These are phyloP conservation scores for Papilio glaucus DNA, from an alignment of 1,140 invertebrate species.

Conservation along the genomic window DNA sequence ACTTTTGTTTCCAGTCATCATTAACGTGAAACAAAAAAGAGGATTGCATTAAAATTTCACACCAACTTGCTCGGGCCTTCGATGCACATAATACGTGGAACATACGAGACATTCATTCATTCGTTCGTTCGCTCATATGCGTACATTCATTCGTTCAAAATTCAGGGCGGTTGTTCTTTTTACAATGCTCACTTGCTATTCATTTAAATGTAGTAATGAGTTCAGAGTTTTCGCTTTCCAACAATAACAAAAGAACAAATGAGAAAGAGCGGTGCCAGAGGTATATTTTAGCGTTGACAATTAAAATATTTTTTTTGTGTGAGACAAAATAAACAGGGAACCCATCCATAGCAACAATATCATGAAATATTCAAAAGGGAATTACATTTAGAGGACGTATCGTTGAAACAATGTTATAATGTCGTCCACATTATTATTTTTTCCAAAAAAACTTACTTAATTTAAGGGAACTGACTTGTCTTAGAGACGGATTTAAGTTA, in stretches of 20 bases:
- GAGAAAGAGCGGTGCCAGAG: neutral
- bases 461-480: no score
- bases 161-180: conserved; percentile 33
- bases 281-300: conserved; percentile 31
- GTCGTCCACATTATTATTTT: neutral
- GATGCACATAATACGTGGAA: conserved; percentile 21
- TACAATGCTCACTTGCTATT: conserved; percentile 29
- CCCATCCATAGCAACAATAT: neutral
- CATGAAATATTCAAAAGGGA: conserved; percentile 25
- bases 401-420: neutral
- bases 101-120: conserved; percentile 30
- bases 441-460: no score
- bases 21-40: neutral
- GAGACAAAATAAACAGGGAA: conserved; percentile 12
- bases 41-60: conserved; percentile 32
- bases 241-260: conserved; percentile 26
- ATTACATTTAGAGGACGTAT: conserved; percentile 1
- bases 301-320: conserved; percentile 13
- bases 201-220: conserved; percentile 38
- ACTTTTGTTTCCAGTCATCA: neutral
- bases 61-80: neutral
- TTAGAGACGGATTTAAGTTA: no score
- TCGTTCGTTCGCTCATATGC: conserved; percentile 9
- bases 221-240: conserved; percentile 29
- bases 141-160: conserved; percentile 30